Conservation (phyloP, 2,797 vertebrate genomes). For the Benthosema pterotum region DNA sequence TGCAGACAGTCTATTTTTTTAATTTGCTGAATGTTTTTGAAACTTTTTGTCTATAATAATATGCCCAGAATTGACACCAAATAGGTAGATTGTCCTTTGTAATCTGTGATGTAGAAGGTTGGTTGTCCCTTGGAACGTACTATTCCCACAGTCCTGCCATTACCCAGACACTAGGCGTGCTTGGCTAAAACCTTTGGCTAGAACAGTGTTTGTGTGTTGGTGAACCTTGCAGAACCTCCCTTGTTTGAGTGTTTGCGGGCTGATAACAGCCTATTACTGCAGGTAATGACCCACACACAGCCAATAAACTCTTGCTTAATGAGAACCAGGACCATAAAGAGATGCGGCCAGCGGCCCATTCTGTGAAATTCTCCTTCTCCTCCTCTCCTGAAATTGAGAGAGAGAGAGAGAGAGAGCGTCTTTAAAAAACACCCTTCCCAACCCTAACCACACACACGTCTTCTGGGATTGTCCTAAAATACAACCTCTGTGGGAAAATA, state of each 20-base stretch:
- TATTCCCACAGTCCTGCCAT: neutral
- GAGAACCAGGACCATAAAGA: constrained; percentile 58
- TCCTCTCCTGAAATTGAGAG: constrained; percentile 36
- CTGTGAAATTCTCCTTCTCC: constrained; percentile 30
- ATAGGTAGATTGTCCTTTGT: neutral
- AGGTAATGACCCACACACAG: constrained; percentile 74
- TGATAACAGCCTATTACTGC: constrained; percentile 72
- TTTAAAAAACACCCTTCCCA: constrained; percentile 27
- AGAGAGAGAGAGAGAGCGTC: no score
- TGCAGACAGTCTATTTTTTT: no score
- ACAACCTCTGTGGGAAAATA: no score
- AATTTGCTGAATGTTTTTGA: no score
- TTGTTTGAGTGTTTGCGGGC: constrained; percentile 61
- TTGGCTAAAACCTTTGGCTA: constrained; percentile 22
- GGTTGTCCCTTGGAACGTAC: no score
- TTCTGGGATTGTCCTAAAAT: no score
- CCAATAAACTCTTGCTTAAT: constrained; percentile 76
- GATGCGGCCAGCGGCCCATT: constrained; percentile 30
- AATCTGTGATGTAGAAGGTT: no score
- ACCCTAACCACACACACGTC: no score
- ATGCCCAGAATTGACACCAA: no score
- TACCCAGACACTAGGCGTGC: constrained; percentile 15
- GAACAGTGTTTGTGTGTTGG: constrained; percentile 53
- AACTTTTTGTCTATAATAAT: no score
- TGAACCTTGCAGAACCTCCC: constrained; percentile 60